Base-by-base conservation (phyloP, 2,797 vertebrate genomes). In the Lepidocolaptes lacrymiger region DNA sequence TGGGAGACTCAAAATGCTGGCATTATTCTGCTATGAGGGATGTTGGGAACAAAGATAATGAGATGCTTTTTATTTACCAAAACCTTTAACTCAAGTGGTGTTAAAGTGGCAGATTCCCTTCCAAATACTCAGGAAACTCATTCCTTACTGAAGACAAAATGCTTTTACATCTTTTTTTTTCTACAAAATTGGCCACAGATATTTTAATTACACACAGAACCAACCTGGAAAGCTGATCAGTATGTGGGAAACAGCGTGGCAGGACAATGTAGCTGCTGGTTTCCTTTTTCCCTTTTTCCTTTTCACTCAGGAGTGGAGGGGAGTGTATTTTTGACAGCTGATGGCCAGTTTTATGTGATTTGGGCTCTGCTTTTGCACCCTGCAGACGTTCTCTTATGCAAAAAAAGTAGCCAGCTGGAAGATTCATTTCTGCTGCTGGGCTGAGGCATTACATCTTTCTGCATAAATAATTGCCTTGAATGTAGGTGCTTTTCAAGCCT, bases 61-160 rank as follows among this genome's bases (percentile, higher is more conserved):
- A 86, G 73, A 39, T 67, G 12, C 0, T 3, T 74, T 89, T 83
- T 78, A 91, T 88, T 91, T 83, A 85, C 72, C 46, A 62, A 80
- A 89, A 61, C 26, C 19, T 92, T 83, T 72, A 92, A 77, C 34
- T 91, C 67, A 85, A 68, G 43, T n/a, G n/a, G n/a, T n/a, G n/a
- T n/a, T n/a, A n/a, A 91, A 86, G 82, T 78, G 58, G 22, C 66
- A 91, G 36, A 68, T 83, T 83, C 68, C 72, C 85, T 91, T 74
- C n/a, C 74, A 85, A 83, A 80, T 34, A 85, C 34, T 54, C 34
- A 63, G 59, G 55, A 91, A 89, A 63, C 52, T 9, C 69, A 52
- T 77, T 74, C 62, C 17, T 68, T 58, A 27, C 17, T 67, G 34
- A 71, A 66, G 10, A 41, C 16, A 59, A 73, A 79, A 76, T 68